Evolutionary conservation across 2,888 invertebrate species (phyloP), one percentile per base, ranked within the genome.

Genomic region (Amorpha juglandis): DNA sequence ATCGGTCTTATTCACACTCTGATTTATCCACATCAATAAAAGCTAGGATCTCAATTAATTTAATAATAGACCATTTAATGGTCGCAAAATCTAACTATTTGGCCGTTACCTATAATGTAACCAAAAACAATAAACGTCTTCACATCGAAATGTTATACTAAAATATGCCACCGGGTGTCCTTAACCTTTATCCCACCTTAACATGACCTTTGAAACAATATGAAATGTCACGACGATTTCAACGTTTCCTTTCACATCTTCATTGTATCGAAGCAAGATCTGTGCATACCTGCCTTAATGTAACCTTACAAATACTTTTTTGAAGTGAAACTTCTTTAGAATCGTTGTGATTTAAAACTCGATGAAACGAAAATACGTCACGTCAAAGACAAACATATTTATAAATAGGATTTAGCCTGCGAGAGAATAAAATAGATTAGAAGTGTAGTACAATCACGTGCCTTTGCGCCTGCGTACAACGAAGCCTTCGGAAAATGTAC

Each of bases 101-200:
- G n/a, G n/a, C n/a, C 35, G n/a, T 16, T 35, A 63, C 11, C 3
- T 16, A 63, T 16, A n/a, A 33, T 6, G 11, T n/a, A 47, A 63
- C 27, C 4, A 27, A 27, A 63, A 27, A n/a, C n/a, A 47, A 47
- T 11, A 35, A 42, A 51, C 8, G 35, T 4, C 11, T 16, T 11
- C 14, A 27, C n/a, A 11, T 55, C 38, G 55, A 55, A 35, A 55
- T 55, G 38, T 55, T 4, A 38, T n/a, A 21, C 11, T 38, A 38
- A 16, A 58, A 42, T 42, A 50, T 50, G 50, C 45, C 12, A 12
- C 35, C 19, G 33, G 47, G 7, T 64, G 14, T 48, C 64, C 64
- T 58, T 64, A 35, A 64, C 48, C 64, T 64, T 55, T 64, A 42
- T 55, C 33, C 7, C 14, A 64, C n/a, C 12, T 55, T 45, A 64